phyloP scores from a whole-genome alignment of 2,797 vertebrate species.

The Tauraco hartlaubi region DNA sequence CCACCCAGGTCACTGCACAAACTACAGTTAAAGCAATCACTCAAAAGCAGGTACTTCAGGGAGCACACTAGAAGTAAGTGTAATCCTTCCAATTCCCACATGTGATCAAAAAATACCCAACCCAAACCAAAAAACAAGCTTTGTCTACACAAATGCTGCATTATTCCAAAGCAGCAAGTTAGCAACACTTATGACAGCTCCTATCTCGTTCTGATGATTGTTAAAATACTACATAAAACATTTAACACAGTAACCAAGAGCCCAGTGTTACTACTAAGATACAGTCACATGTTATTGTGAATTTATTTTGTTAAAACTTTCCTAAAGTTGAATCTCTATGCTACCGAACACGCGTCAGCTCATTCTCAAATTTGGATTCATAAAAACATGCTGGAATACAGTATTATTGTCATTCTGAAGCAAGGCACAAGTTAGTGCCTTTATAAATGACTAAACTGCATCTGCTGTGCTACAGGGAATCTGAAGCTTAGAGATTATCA shows the following conservation, averaged over 20 bases:
- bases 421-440: background rate
- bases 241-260: background rate
- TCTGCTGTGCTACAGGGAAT: background rate
- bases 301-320: background rate
- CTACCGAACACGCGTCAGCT: background rate
- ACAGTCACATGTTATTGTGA: too few relatives aligned
- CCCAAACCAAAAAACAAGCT: rapidly evolving
- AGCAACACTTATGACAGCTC: background rate
- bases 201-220: background rate
- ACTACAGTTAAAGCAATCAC: background rate
- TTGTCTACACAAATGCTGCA: background rate
- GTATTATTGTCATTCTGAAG: background rate
- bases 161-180: background rate
- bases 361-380: background rate
- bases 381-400: background rate
- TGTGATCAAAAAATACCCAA: rapidly evolving
- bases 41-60: background rate
- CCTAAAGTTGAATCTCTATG: background rate
- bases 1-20: background rate
- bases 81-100: background rate
- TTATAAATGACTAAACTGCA: background rate
- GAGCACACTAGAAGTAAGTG: background rate
- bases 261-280: background rate
- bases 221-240: background rate
- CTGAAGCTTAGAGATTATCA: background rate